These are phyloP conservation scores for Eptesicus fuscus DNA, from an alignment of 2,113 vertebrate genomes.

Conservation along the genomic window DNA sequence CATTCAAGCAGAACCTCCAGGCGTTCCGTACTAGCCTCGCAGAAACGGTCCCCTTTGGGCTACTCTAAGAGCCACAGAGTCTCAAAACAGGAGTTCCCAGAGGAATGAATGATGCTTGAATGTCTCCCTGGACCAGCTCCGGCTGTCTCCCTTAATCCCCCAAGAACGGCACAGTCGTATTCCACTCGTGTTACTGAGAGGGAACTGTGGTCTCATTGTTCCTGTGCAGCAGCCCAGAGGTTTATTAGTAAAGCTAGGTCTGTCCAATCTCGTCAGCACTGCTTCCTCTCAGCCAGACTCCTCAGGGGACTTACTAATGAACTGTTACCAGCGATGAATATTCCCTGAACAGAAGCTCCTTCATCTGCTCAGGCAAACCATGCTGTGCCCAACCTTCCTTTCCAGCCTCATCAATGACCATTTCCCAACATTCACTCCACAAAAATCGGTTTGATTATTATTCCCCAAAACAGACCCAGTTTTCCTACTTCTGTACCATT, in stretches of 20 bases:
- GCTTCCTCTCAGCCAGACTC: not conserved
- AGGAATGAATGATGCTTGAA: not conserved
- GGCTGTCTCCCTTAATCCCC: not conserved
- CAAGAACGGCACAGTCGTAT: fast-evolving
- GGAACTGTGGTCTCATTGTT: not conserved
- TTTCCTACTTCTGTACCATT: not conserved
- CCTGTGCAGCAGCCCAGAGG: not conserved
- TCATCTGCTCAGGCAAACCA: not conserved
- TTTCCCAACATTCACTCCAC: not conserved
- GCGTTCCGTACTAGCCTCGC: not conserved
- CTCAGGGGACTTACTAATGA: not conserved
- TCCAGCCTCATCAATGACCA: not conserved
- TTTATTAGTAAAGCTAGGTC: not conserved
- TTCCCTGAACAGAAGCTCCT: not conserved
- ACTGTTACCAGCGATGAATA: not conserved
- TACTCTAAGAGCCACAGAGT: not conserved
- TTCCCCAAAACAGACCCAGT: not conserved
- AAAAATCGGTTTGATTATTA: not conserved
- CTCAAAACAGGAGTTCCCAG: not conserved
- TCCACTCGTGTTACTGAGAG: not conserved
- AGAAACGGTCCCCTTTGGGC: not conserved
- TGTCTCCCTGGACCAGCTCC: not conserved
- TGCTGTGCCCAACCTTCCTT: not conserved
- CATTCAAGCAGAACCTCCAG: not conserved
- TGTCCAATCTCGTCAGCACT: not conserved